Evolutionary conservation across 2,888 invertebrate species (phyloP).

Genomic region (Strigamia maritima): DNA sequence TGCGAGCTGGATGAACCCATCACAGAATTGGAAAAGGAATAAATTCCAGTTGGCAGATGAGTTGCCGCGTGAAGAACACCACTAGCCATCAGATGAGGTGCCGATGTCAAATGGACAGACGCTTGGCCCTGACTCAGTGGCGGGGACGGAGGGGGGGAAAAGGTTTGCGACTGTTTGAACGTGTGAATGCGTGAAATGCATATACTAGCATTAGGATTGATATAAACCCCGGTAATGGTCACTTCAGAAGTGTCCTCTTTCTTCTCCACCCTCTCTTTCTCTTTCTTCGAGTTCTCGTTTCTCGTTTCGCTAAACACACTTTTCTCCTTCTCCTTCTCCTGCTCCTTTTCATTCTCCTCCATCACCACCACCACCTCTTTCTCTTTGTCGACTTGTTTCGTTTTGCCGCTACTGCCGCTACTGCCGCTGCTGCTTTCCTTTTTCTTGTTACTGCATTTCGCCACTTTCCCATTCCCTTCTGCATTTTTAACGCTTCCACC

Average conservation of each 20-base stretch:
- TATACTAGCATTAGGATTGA: conserved; percentile 42
- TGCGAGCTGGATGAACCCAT: conserved; percentile 35
- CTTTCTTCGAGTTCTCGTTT: conserved; percentile 3
- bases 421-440: not conserved
- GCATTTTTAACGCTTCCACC: not conserved
- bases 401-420: not conserved
- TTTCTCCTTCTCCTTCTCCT: conserved; percentile 34
- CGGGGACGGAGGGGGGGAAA: conserved; percentile 39
- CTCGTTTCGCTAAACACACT: not conserved
- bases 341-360: not conserved
- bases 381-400: not conserved
- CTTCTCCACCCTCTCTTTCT: conserved; percentile 36
- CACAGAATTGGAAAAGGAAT: conserved; percentile 40
- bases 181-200: conserved; percentile 43
- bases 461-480: not conserved
- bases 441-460: not conserved
- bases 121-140: conserved; percentile 35
- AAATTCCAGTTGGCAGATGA: conserved; percentile 38
- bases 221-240: conserved; percentile 43
- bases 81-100: conserved; percentile 37
- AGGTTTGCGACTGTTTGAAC: conserved; percentile 40
- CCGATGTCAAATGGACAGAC: conserved; percentile 36
- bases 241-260: conserved; percentile 42
- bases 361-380: not conserved
- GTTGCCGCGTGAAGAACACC: conserved; percentile 37